Percentiles rank a stretch among this genome's conserved stretches.
Conservation (phyloP, 2,888 invertebrate genomes). For the Oligia latruncula region DNA sequence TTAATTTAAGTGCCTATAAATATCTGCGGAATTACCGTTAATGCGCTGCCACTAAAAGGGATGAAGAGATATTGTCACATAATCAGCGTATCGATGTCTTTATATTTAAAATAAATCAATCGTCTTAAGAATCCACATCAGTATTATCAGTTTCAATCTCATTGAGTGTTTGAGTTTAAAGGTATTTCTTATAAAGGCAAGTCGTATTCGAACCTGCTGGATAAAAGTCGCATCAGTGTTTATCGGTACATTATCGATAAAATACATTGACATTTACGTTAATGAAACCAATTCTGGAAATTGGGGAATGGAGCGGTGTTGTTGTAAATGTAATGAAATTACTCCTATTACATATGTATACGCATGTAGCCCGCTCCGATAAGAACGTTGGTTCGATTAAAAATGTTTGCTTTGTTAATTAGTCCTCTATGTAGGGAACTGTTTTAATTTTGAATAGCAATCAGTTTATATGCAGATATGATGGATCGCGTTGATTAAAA, state of each 20-base stretch:
- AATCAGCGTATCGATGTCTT: slow-evolving; percentile 73
- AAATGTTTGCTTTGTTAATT: slow-evolving; percentile 57
- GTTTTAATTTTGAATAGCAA: slow-evolving; percentile 41
- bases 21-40: slow-evolving; percentile 57
- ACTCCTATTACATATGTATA: slow-evolving; percentile 56
- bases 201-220: slow-evolving; percentile 66
- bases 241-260: slow-evolving; percentile 75
- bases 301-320: slow-evolving; percentile 54
- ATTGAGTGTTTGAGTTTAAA: slow-evolving; percentile 70
- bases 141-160: slow-evolving; percentile 74
- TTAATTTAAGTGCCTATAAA: slow-evolving; percentile 51
- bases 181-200: slow-evolving; percentile 74
- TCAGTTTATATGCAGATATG: slow-evolving; percentile 22
- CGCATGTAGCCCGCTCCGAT: slow-evolving; percentile 37
- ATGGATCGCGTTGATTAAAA: slow-evolving; percentile 38
- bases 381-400: slow-evolving; percentile 42
- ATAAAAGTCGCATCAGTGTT: slow-evolving; percentile 73
- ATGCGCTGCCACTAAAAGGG: slow-evolving; percentile 53
- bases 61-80: slow-evolving; percentile 66
- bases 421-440: slow-evolving; percentile 31
- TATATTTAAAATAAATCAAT: slow-evolving; percentile 78
- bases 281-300: slow-evolving; percentile 67
- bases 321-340: slow-evolving; percentile 61
- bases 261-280: slow-evolving; percentile 72
- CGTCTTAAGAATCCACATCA: slow-evolving; percentile 75